Percentiles rank a stretch among this genome's conserved stretches.
These are phyloP conservation scores for Thereuonema tuberculata DNA, from an alignment of 1,140 invertebrate genomes.

Conservation along the genomic window DNA sequence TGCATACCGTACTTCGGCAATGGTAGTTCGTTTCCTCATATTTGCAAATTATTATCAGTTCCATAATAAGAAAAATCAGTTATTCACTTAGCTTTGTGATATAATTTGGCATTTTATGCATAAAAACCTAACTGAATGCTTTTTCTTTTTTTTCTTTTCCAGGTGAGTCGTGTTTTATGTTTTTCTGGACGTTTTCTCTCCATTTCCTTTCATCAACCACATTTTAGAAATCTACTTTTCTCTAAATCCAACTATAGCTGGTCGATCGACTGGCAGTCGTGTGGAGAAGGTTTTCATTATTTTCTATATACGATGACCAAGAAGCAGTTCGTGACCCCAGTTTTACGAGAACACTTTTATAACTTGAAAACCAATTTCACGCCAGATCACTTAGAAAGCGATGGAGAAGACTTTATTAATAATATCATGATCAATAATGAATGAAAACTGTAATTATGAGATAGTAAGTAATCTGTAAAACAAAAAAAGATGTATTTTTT, in stretches of 20 bases:
- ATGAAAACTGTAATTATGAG: not conserved
- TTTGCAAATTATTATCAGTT: not conserved
- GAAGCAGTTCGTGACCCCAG: not conserved
- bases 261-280: constrained; percentile 25
- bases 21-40: not conserved
- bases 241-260: constrained; percentile 25
- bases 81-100: not conserved
- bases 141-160: constrained; percentile 5
- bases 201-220: constrained; percentile 38
- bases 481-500: not conserved
- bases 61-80: too few relatives aligned
- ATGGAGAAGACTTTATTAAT: not conserved
- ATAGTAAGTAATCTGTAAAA: not conserved
- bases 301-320: constrained; percentile 32
- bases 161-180: constrained; percentile 29
- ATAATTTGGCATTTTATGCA: not conserved
- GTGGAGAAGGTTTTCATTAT: constrained; percentile 36
- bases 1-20: not conserved
- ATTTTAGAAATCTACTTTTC: constrained; percentile 35
- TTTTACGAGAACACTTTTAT: not conserved
- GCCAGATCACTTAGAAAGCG: not conserved
- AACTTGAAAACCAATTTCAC: not conserved
- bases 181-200: constrained; percentile 36
- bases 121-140: not conserved
- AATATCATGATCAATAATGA: not conserved